Evolutionary conservation across 1,140 invertebrate genomes (phyloP).

Genomic region (Macrotrachela quadricornifera): DNA sequence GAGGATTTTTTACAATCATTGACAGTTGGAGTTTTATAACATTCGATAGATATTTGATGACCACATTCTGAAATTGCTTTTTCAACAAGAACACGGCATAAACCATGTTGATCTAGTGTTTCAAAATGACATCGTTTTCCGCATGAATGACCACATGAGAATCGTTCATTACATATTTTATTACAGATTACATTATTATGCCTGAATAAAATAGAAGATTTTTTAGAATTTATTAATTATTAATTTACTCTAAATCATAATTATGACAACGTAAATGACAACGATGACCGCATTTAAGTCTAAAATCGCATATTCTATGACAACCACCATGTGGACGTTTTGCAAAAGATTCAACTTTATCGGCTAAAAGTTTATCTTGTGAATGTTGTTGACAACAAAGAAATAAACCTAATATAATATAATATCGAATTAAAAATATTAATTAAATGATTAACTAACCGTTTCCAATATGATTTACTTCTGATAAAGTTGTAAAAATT

Average conservation of each 20-base stretch:
- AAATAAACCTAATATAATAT: too few species aligned
- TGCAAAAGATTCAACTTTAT: conserved; percentile 19
- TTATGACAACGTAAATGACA: conserved; percentile 21
- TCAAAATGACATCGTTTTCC: conserved; percentile 9
- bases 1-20: too few species aligned
- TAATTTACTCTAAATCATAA: too few species aligned
- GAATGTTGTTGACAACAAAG: neutral
- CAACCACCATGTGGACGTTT: conserved; percentile 30
- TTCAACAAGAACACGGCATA: neutral
- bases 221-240: conserved; percentile 22
- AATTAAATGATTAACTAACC: neutral
- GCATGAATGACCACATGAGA: conserved; percentile 8
- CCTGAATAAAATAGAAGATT: conserved; percentile 11
- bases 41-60: too few species aligned
- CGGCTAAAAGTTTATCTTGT: conserved; percentile 11
- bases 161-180: conserved; percentile 12
- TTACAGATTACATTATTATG: conserved; percentile 15
- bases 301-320: conserved; percentile 16
- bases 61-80: conserved; percentile 2
- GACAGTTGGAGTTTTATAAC: too few species aligned
- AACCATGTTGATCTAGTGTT: too few species aligned
- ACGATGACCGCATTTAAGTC: conserved; percentile 22
- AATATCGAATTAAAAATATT: too few species aligned
- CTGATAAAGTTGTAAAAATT: conserved; percentile 15
- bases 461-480: conserved; percentile 13